Base-by-base conservation (phyloP, 2,113 vertebrate genomes). In the Prunella fulvescens region DNA sequence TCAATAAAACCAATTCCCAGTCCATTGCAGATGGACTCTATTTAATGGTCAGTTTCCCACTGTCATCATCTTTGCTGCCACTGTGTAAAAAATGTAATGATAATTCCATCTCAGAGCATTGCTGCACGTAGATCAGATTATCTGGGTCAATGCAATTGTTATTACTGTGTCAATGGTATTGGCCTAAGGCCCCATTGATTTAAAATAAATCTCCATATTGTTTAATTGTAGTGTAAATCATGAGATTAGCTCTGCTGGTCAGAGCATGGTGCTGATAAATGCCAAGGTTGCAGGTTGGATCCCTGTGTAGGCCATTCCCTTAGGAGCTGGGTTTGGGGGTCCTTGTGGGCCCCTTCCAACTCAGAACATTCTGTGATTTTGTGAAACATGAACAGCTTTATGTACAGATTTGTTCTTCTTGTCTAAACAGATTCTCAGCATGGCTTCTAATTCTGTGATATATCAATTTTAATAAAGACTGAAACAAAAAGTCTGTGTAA, bases 21-120 rank as follows among this genome's bases (percentile, higher is more conserved):
- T 35, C 60, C 11, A 0, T 44, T 94, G 76, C 72, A 90, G 91
- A 91, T 58, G 61, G 60, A 53, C 26, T 90, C 25, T 81, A 51
- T 90, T 92, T 95, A 96, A 93, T 81, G 92, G 71, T 87, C 92
- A 94, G 73, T 66, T 94, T 91, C 64, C 58, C 66, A 70, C 89
- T 84, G 35, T 51, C 72, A 92, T 88, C 81, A 79, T 64, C 87
- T 70, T 80, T 78, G 82, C 82, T 88, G 50, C 58, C 54, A 28
- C 42, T 40, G 77, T 87, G 73, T 64, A 85, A 95, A 82, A 95
- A 97, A 95, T 8, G 19, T 11, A 90, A 70, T 18, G 28, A 39
- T 51, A 80, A 95, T 88, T 86, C 85, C 69, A 65, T n/a, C 25
- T 20, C 73, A 86, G 86, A 88, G 61, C 28, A 48, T 20, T 42